Evolutionary conservation across 2,113 vertebrate genomes (phyloP), one percentile per base, ranked within the genome.

Genomic region (Oriolus oriolus): DNA sequence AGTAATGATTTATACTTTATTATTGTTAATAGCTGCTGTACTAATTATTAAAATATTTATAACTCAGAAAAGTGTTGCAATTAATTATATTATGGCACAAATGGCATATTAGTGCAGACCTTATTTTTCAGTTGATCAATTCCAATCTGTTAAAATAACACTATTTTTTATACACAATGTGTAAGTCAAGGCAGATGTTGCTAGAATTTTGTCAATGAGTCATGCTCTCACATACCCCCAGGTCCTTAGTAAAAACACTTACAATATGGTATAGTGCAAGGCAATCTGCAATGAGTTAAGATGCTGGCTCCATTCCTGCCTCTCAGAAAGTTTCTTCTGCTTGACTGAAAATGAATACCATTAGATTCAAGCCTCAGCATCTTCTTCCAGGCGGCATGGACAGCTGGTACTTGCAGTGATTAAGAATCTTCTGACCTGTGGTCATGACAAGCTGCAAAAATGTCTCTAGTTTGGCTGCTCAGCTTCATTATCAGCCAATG

Each of bases 1-100:
- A 54, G 16, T 42, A 74, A 70, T 42, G 4, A 64, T 44, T 87
- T 78, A 75, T 68, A 42, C 12, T 88, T 95, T 52, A 15, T 5
- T 54, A 41, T 59, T 87, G 27, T 54, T 90, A 81, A 66, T 70
- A 75, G 17, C 28, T 89, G 19, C 41, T 84, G 18, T 45, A 78
- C 14, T 82, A 91, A 92, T 92, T 92, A 81, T 81, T 84, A 81
- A 80, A 88, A 53, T 87, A 90, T 68, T 89, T 78, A 26, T 61
- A 71, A 71, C 45, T 56, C 44, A 73, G 79, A 37, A 33, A 89
- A 89, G 5, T 31, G 7, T 80, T 84, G 20, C 13, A 61, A 21
- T 71, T 92, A 16, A 66, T 89, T 84, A 64, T 30, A 60, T 47
- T 37, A 7, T 70, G 26, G 17, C 52, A 91, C 9, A 89, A 94